These are phyloP conservation scores for Eubucco bourcierii DNA, from an alignment of 2,113 vertebrate genomes.

Conservation along the genomic window DNA sequence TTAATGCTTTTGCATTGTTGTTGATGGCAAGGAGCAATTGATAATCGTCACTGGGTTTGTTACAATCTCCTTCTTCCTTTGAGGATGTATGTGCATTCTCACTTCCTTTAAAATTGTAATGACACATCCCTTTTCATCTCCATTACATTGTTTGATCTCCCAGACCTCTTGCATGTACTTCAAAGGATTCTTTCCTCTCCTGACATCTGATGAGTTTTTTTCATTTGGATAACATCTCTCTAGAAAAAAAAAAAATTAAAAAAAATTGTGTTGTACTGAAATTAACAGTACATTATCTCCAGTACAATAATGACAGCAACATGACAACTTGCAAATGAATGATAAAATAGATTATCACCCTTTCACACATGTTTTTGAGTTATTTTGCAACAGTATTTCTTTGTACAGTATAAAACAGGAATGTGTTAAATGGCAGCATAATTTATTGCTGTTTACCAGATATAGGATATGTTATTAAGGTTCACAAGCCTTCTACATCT, in stretches of 20 bases:
- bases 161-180: not conserved
- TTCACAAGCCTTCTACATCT: not conserved
- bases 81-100: rapidly evolving
- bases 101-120: not conserved
- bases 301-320: not conserved
- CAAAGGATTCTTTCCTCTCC: not conserved
- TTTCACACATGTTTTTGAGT: not conserved
- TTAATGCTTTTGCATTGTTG: no score
- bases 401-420: not conserved
- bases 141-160: not conserved
- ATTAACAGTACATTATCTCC: not conserved
- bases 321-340: conserved; percentile 56
- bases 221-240: not conserved
- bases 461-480: not conserved
- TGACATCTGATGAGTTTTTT: not conserved
- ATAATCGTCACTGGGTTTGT: not conserved
- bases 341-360: not conserved
- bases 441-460: not conserved
- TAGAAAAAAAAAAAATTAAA: not conserved
- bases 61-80: not conserved
- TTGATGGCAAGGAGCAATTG: no score
- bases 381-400: conserved; percentile 17
- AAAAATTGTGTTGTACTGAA: not conserved
- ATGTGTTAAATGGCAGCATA: conserved; percentile 27
- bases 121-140: not conserved